Evolutionary conservation across 2,888 invertebrate species (phyloP).

Genomic region (Matsumyia berberina): DNA sequence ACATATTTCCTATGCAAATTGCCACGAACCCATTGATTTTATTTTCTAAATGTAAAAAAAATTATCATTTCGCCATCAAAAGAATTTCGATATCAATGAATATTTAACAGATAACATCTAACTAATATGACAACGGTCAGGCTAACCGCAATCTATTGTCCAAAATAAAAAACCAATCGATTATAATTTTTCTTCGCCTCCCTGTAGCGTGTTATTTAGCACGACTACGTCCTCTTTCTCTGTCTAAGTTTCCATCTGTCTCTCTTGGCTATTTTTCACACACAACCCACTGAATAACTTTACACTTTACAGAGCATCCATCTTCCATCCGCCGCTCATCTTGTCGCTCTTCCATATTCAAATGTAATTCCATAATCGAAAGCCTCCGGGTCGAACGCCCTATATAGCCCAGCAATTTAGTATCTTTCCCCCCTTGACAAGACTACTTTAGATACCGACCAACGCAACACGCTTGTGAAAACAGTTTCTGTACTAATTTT

Average conservation of each 20-base stretch:
- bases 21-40: constrained; percentile 51
- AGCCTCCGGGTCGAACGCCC: constrained; percentile 41
- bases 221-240: constrained; percentile 22
- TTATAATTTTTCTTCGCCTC: constrained; percentile 55
- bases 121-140: constrained; percentile 60
- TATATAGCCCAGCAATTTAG: constrained; percentile 48
- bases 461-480: constrained; percentile 23
- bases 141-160: constrained; percentile 51
- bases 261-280: constrained; percentile 27
- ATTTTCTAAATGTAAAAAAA: constrained; percentile 51
- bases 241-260: background rate
- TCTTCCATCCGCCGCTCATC: background rate
- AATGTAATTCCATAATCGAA: constrained; percentile 27
- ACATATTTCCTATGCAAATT: constrained; percentile 47
- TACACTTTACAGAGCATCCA: constrained; percentile 46
- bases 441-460: constrained; percentile 22
- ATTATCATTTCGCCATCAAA: constrained; percentile 59
- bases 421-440: constrained; percentile 1
- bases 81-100: constrained; percentile 57
- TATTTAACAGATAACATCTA: constrained; percentile 62
- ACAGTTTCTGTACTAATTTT: constrained; percentile 59
- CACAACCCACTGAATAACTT: constrained; percentile 48
- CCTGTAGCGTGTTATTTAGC: constrained; percentile 60
- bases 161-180: constrained; percentile 62
- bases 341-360: constrained; percentile 7